Conservation (phyloP, 2,888 invertebrate genomes). For the Calliphora vomitoria region DNA sequence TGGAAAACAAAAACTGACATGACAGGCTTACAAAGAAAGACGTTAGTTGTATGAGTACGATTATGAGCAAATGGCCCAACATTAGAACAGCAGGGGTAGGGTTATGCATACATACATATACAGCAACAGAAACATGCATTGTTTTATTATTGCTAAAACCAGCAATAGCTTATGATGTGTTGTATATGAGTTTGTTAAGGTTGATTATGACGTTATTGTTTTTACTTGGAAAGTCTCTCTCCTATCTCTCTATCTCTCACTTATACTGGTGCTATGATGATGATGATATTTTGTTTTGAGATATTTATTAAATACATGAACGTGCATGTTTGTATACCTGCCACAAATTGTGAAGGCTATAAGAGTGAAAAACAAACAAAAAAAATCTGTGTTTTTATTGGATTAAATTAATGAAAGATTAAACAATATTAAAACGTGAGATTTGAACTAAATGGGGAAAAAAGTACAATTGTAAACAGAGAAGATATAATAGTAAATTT, state of each 20-base stretch:
- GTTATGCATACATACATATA: too few species aligned
- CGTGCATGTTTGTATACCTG: slow-evolving; percentile 51
- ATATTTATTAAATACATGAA: slow-evolving; percentile 59
- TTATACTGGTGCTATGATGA: slow-evolving; percentile 8
- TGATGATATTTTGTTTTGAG: slow-evolving; percentile 60
- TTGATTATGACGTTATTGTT: slow-evolving; percentile 55
- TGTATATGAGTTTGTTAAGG: neutral
- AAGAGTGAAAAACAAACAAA: neutral
- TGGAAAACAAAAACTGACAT: slow-evolving; percentile 44
- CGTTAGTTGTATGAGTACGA: slow-evolving; percentile 15
- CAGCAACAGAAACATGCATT: neutral
- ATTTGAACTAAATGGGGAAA: slow-evolving; percentile 24
- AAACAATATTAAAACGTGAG: slow-evolving; percentile 29
- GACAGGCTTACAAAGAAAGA: slow-evolving; percentile 63
- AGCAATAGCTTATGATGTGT: slow-evolving; percentile 17
- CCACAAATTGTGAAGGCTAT: slow-evolving; percentile 37
- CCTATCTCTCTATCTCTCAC: too few species aligned
- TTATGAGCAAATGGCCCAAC: slow-evolving; percentile 37
- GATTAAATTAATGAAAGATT: slow-evolving; percentile 61
- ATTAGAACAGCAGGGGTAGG: neutral
- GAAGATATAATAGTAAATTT: slow-evolving; percentile 1
- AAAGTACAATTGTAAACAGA: too few species aligned
- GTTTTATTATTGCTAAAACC: neutral
- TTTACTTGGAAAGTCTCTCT: slow-evolving; percentile 31
- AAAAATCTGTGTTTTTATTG: slow-evolving; percentile 31